These are phyloP conservation scores for Hippasteria phrygiana DNA, from an alignment of 53 echinoderm and acorn worm species.

Conservation along the genomic window DNA sequence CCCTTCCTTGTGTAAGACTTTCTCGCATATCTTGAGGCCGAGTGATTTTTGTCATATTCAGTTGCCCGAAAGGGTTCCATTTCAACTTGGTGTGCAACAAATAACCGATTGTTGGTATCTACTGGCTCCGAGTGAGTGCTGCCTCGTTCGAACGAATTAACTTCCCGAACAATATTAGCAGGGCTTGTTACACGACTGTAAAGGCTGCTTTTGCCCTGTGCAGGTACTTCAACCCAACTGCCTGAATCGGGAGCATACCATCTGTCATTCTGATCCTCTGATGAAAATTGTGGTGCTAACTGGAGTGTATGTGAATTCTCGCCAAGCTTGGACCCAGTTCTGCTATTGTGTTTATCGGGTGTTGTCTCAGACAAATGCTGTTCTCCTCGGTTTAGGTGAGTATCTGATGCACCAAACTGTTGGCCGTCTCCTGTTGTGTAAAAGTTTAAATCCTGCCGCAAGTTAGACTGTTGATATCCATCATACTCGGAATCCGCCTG, in stretches of 20 bases:
- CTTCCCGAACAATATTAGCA: background rate
- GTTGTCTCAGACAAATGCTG: background rate
- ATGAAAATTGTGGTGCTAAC: background rate
- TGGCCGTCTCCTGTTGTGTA: constrained; percentile 8
- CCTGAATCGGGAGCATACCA: constrained; percentile 12
- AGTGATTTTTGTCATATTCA: constrained; percentile 14
- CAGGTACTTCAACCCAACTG: background rate
- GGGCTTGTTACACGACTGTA: constrained; percentile 31
- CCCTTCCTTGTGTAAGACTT: background rate
- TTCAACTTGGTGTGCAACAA: background rate
- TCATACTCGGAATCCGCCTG: background rate
- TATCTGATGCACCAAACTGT: background rate
- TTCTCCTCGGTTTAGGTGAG: background rate
- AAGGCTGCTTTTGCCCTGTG: background rate
- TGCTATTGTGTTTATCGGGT: background rate
- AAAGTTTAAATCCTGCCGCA: background rate
- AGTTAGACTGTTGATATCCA: background rate
- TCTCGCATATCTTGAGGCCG: background rate
- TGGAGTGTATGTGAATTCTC: background rate
- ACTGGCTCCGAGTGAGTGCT: background rate
- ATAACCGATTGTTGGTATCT: background rate
- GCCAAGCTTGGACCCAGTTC: background rate
- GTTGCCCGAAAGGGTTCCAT: background rate
- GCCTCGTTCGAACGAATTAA: background rate
- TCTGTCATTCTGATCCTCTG: background rate